These are phyloP conservation scores for Panurus biarmicus DNA, from an alignment of 2,113 vertebrate genomes.

Conservation along the genomic window DNA sequence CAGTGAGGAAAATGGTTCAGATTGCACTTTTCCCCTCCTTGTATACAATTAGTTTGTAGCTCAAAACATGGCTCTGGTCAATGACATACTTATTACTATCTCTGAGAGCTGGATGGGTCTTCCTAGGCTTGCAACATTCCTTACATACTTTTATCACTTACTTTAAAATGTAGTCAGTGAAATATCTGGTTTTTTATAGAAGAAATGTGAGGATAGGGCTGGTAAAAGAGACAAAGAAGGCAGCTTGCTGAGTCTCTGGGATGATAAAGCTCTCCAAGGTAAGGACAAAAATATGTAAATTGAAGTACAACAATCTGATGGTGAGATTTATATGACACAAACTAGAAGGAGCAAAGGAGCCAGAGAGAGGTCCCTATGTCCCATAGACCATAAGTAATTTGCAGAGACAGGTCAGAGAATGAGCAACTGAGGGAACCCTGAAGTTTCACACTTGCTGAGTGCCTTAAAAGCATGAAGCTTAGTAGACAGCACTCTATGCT, in stretches of 20 bases:
- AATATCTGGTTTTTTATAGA: background rate
- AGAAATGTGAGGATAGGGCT: background rate
- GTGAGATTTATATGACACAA: background rate
- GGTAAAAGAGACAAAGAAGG: background rate
- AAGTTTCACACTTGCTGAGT: background rate
- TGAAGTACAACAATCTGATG: background rate
- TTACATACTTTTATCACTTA: background rate
- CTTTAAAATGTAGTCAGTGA: background rate
- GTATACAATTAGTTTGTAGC: background rate
- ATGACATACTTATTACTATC: background rate
- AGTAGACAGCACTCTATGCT: background rate
- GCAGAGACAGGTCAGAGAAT: background rate
- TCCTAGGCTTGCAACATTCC: accelerated
- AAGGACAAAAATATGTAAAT: background rate
- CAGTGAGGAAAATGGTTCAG: background rate
- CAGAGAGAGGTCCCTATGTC: background rate
- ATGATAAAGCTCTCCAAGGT: background rate
- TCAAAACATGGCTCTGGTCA: background rate
- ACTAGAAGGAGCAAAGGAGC: background rate
- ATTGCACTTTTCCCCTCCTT: background rate
- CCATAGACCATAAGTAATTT: background rate
- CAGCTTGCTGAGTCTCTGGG: background rate
- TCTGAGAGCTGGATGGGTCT: background rate
- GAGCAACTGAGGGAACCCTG: background rate
- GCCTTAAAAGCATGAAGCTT: background rate